Evolutionary conservation across 2,888 invertebrate genomes (phyloP).

Genomic region (Amiota minor): DNA sequence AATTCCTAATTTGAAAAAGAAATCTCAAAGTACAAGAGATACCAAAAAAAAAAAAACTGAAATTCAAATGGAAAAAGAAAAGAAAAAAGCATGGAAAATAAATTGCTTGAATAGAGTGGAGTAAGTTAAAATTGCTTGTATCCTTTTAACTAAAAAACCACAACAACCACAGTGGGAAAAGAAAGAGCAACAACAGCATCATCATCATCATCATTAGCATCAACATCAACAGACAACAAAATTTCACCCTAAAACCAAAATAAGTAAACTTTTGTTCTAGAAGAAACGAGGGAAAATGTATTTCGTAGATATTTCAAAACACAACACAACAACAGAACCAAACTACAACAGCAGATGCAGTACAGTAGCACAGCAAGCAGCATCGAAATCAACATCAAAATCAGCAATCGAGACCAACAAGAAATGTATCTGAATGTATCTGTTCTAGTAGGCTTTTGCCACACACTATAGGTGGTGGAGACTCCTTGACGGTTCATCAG

Average conservation of each 20-base stretch:
- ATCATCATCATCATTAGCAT: too few species aligned
- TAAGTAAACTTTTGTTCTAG: not conserved
- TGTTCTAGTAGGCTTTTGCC: not conserved
- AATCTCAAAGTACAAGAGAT: not conserved
- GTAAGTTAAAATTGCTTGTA: too few species aligned
- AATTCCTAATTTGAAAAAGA: not conserved
- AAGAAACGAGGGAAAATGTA: not conserved
- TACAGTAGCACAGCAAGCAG: not conserved
- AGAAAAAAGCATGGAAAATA: not conserved
- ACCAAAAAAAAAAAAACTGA: not conserved
- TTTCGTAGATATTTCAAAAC: not conserved
- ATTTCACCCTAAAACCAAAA: too few species aligned
- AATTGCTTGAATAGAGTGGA: too few species aligned
- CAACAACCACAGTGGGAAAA: too few species aligned
- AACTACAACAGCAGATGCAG: conserved; percentile 1
- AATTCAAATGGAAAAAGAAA: not conserved
- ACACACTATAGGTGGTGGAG: not conserved
- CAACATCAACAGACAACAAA: too few species aligned
- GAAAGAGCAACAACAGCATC: too few species aligned
- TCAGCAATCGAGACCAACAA: conserved; percentile 1
- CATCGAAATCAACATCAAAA: not conserved
- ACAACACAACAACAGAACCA: not conserved
- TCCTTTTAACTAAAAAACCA: too few species aligned
- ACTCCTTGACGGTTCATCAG: not conserved
- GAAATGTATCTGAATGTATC: not conserved